Evolutionary conservation across 2,888 invertebrate species (phyloP).

Genomic region (Eristalinus aeneus): DNA sequence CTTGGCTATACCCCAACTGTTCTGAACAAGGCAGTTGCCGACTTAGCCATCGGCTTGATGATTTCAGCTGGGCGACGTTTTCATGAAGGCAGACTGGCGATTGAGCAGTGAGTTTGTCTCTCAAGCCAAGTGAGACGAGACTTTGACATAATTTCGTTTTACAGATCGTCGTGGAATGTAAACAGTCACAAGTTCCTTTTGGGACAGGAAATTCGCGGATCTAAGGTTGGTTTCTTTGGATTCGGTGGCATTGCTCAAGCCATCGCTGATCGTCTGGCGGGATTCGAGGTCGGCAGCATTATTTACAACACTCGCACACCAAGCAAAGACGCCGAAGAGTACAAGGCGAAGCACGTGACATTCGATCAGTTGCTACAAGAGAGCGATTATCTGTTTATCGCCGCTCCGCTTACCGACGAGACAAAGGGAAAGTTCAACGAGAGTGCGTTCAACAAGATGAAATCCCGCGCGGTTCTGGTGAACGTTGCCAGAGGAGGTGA

Average conservation of each 20-base stretch:
- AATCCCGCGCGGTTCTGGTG: constrained; percentile 86
- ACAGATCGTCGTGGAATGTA: constrained; percentile 85
- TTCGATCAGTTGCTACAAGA: constrained; percentile 84
- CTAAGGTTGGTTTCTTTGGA: constrained; percentile 92
- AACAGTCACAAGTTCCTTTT: constrained; percentile 88
- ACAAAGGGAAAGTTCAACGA: constrained; percentile 87
- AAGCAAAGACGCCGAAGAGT: constrained; percentile 73
- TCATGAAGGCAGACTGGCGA: constrained; percentile 86
- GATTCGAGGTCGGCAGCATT: constrained; percentile 87
- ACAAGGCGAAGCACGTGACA: constrained; percentile 84
- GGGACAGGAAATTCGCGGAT: constrained; percentile 88
- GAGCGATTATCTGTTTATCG: constrained; percentile 88
- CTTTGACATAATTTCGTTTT: background rate
- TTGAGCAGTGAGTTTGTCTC: constrained; percentile 81
- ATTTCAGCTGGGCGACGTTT: constrained; percentile 89
- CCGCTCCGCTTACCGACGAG: constrained; percentile 85
- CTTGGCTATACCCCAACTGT: constrained; percentile 91
- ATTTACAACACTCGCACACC: constrained; percentile 87
- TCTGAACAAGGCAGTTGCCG: constrained; percentile 89
- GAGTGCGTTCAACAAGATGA: constrained; percentile 87
- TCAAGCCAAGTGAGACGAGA: constrained; percentile 78
- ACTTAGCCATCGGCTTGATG: constrained; percentile 88
- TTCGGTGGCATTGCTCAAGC: constrained; percentile 90
- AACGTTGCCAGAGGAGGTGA: constrained; percentile 85
- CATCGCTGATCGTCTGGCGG: constrained; percentile 86